A percentile compares a stretch with the other conserved stretches of the same genome.
Conservation (phyloP, 1,140 invertebrate genomes). For the Triops cancriformis region DNA sequence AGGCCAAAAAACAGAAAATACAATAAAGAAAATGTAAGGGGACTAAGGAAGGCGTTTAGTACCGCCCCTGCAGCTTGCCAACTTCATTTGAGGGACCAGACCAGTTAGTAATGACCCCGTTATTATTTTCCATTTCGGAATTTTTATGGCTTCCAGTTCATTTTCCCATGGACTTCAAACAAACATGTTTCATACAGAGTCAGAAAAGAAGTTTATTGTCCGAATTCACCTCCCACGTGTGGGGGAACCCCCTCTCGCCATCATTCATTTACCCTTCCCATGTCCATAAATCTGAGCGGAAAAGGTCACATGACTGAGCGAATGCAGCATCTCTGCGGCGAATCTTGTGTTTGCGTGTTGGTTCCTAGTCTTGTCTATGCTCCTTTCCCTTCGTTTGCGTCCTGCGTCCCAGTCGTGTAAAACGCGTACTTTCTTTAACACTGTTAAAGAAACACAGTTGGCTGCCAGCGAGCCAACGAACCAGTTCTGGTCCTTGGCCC, state of each 20-base stretch:
- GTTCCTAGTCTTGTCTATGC: background rate
- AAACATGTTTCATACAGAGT: background rate
- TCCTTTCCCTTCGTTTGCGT: background rate
- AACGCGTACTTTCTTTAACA: background rate
- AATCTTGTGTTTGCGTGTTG: background rate
- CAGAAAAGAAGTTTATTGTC: background rate
- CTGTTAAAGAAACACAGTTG: background rate
- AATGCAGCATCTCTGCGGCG: conserved; percentile 12
- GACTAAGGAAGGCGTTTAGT: too few relatives aligned
- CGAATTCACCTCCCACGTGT: background rate
- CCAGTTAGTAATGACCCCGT: background rate
- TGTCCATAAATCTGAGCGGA: background rate
- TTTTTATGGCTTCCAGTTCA: background rate
- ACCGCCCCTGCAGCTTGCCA: too few relatives aligned
- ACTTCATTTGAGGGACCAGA: background rate
- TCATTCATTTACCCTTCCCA: background rate
- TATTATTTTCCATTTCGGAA: background rate
- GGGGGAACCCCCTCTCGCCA: background rate
- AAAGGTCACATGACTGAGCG: background rate
- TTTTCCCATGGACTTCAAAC: background rate
- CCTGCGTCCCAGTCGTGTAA: background rate
- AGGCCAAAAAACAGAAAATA: too few relatives aligned
- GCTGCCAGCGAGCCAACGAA: background rate
- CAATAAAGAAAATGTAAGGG: too few relatives aligned
- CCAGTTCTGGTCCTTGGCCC: background rate